These are phyloP conservation scores for Brevimyrus niger DNA, from an alignment of 2,113 vertebrate species.

Conservation along the genomic window DNA sequence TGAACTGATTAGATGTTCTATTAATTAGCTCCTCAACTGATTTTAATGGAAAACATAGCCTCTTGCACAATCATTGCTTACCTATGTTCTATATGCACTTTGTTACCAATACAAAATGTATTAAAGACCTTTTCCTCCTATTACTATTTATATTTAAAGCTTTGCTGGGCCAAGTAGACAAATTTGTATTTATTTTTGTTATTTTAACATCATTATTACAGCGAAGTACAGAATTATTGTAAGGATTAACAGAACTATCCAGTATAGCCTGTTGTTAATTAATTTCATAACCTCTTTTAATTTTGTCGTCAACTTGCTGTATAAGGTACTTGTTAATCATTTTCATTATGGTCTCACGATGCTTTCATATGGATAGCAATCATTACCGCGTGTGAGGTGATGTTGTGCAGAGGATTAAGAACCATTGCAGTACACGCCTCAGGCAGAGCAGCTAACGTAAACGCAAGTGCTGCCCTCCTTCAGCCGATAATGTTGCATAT, in stretches of 20 bases:
- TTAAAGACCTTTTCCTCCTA: not conserved
- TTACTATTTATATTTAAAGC: not conserved
- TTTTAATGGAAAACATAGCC: constrained; percentile 29
- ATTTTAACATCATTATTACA: not conserved
- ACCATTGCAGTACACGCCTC: not conserved
- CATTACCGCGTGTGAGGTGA: not conserved
- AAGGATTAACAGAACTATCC: not conserved
- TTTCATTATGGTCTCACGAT: not conserved
- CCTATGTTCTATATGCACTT: not conserved
- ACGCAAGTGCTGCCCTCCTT: not conserved
- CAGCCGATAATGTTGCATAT: not conserved
- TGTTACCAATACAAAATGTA: not conserved
- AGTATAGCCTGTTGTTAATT: not conserved
- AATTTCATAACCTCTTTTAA: not conserved
- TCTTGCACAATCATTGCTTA: not conserved
- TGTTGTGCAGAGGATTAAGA: not conserved
- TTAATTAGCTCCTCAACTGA: constrained; percentile 41
- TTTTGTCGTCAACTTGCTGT: not conserved
- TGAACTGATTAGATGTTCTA: constrained; percentile 37
- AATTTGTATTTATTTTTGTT: not conserved
- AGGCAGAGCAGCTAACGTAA: not conserved
- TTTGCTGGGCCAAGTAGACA: not conserved
- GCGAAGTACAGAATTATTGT: not conserved
- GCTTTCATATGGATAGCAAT: not conserved
- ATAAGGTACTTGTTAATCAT: not conserved